A percentile compares a stretch with the other conserved stretches of the same genome.
phyloP scores from a whole-genome alignment of 1,140 invertebrate species.

The Sycophila sp. region DNA sequence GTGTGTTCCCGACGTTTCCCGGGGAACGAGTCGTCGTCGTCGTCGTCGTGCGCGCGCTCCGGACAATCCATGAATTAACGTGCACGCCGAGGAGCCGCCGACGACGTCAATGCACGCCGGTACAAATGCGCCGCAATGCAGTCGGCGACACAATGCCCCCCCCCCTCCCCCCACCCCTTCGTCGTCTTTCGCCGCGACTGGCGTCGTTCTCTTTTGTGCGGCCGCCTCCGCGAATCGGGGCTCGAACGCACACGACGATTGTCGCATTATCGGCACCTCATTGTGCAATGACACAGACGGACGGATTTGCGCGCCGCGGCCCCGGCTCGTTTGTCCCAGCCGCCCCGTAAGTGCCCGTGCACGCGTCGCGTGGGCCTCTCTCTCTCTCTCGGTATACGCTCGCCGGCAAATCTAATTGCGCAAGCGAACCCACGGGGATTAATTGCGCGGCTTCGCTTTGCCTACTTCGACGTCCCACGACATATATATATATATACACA shows the following conservation, averaged over 20 bases:
- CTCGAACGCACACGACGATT: constrained; percentile 3
- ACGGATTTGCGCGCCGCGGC: constrained; percentile 6
- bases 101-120: too few relatives aligned
- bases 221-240: background rate
- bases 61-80: background rate
- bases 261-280: constrained; percentile 20
- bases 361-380: background rate
- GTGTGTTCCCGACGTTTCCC: background rate
- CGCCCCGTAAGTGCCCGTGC: too few relatives aligned
- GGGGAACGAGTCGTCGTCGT: background rate
- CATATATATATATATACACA: too few relatives aligned
- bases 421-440: background rate
- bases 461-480: too few relatives aligned
- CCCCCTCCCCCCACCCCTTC: background rate
- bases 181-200: background rate
- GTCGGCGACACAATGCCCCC: background rate
- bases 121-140: background rate
- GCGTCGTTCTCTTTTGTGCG: background rate
- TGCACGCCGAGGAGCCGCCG: too few relatives aligned
- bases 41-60: too few relatives aligned
- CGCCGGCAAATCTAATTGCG: background rate
- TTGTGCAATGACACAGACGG: constrained; percentile 8
- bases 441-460: background rate
- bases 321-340: too few relatives aligned
- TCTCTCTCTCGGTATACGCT: too few relatives aligned